Conservation (phyloP, 2,888 invertebrate species). For the Eulithis testata region DNA sequence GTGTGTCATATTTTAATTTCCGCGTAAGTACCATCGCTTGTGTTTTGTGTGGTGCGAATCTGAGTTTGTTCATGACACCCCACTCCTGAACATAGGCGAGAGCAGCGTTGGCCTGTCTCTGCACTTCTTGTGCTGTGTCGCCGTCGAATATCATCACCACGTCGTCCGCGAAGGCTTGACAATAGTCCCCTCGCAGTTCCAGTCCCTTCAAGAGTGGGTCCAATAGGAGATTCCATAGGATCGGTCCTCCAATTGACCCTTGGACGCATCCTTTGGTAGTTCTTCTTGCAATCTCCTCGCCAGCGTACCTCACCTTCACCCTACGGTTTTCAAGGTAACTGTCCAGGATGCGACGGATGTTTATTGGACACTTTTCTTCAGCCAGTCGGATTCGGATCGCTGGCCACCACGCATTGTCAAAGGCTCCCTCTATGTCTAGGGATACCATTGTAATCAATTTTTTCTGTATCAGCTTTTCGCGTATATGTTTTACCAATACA, state of each 20-base stretch:
- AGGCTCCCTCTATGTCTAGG: too few relatives aligned
- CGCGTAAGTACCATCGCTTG: too few relatives aligned
- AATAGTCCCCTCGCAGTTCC: not conserved
- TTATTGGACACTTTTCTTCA: conserved; percentile 15
- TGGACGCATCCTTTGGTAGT: conserved; percentile 11
- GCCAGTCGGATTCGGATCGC: conserved; percentile 17
- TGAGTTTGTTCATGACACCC: conserved; percentile 17
- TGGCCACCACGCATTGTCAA: conserved; percentile 14
- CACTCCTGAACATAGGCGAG: conserved; percentile 26
- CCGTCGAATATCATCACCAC: conserved; percentile 25
- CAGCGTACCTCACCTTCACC: conserved; percentile 32
- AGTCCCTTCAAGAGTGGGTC: conserved; percentile 28
- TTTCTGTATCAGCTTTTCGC: not conserved
- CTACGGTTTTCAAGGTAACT: conserved; percentile 22
- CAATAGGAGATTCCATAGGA: conserved; percentile 36
- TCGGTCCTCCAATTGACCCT: conserved; percentile 7
- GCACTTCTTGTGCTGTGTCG: conserved; percentile 17
- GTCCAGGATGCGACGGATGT: conserved; percentile 9
- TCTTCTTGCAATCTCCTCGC: conserved; percentile 7
- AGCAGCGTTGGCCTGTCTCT: conserved; percentile 28
- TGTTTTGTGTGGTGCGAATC: not conserved
- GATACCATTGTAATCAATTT: not conserved
- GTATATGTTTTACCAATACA: conserved; percentile 2
- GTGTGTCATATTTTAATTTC: too few relatives aligned
- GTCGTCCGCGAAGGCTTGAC: conserved; percentile 34